Conservation (phyloP, 2,888 invertebrate species). For the Branchipolynoe longqiensis region DNA sequence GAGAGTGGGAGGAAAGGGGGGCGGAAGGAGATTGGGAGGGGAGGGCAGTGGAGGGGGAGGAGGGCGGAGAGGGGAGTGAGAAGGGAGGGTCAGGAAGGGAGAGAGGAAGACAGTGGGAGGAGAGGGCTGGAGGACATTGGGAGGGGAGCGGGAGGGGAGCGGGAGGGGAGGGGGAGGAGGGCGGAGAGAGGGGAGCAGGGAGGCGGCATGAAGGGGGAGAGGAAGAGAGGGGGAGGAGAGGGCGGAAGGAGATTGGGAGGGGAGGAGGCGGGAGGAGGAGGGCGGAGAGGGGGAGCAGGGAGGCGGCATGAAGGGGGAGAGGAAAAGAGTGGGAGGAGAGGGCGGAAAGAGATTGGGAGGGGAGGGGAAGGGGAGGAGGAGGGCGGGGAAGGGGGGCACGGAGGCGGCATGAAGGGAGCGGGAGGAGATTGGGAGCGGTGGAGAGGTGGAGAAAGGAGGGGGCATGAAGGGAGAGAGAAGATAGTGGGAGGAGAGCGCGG, state of each 20-base stretch:
- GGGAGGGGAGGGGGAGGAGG: not conserved
- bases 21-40: not conserved
- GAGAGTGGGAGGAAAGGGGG: not conserved
- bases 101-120: not conserved
- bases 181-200: not conserved
- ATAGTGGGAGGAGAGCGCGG: not conserved
- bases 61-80: not conserved
- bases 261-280: not conserved
- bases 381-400: not conserved
- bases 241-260: not conserved
- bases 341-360: not conserved
- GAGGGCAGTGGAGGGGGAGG: not conserved
- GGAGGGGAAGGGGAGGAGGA: not conserved
- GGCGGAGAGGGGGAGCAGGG: not conserved
- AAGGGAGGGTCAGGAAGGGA: not conserved
- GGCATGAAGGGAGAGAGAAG: not conserved
- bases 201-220: not conserved
- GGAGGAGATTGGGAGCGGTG: not conserved
- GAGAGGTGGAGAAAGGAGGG: not conserved
- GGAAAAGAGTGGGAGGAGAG: not conserved
- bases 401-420: too few relatives aligned
- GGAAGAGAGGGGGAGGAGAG: not conserved
- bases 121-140: not conserved
- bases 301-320: not conserved
- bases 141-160: not conserved